phyloP scores from a whole-genome alignment of 2,113 vertebrate species.

The Sterrhoptilus dennistouni region DNA sequence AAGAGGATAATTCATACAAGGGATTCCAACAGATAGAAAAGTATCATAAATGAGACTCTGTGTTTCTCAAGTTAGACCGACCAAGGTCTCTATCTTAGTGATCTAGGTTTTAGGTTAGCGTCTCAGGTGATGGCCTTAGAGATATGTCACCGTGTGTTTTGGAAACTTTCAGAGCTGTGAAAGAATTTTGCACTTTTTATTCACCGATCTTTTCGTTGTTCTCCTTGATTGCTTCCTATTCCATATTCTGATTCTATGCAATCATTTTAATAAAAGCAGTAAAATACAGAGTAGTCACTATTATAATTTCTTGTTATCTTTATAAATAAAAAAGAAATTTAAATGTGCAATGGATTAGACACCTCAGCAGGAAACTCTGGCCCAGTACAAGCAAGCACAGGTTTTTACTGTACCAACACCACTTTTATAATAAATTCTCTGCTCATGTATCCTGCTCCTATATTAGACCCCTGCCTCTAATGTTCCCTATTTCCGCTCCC shows the following conservation, averaged over 20 bases:
- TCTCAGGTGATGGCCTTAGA: neutral
- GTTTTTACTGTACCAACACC: neutral
- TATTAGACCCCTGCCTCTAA: neutral
- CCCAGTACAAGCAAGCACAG: neutral
- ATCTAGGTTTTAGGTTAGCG: neutral
- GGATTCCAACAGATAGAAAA: neutral
- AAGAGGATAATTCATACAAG: neutral
- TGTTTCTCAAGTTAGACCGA: neutral
- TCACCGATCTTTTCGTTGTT: neutral
- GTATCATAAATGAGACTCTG: neutral
- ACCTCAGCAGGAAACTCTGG: neutral
- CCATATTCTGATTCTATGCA: neutral
- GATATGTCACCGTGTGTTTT: neutral
- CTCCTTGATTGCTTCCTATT: neutral
- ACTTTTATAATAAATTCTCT: neutral
- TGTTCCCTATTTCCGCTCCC: neutral
- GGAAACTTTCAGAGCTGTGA: neutral
- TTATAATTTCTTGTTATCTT: neutral
- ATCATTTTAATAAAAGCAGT: neutral
- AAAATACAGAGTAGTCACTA: neutral
- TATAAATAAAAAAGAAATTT: neutral
- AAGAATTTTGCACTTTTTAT: neutral
- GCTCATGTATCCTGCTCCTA: accelerated
- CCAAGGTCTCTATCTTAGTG: neutral
- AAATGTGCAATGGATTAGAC: neutral